Conservation (phyloP, 2,113 vertebrate species). For the Menura novaehollandiae region DNA sequence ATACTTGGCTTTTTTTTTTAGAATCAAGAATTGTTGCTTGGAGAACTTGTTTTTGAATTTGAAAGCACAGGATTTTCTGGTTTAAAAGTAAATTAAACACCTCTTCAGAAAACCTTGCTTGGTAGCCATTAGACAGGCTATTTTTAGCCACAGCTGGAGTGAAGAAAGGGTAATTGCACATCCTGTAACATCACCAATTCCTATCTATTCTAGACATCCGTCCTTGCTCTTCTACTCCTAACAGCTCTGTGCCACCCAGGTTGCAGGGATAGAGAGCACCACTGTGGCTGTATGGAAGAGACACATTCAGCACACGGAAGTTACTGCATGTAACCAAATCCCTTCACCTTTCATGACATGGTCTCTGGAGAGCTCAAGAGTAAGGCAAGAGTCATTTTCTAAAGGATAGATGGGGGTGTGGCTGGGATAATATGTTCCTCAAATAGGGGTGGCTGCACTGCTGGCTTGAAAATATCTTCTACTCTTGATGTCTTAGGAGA, state of each 20-base stretch:
- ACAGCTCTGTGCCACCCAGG: rapidly evolving
- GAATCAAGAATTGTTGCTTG: background rate
- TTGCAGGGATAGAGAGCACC: background rate
- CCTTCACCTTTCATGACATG: background rate
- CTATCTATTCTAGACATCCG: background rate
- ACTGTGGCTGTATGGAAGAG: background rate
- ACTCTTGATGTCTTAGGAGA: background rate
- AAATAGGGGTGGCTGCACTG: background rate
- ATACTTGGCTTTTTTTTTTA: background rate
- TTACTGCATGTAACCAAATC: background rate
- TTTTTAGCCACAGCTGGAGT: background rate
- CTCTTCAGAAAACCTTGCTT: background rate
- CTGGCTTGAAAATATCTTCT: background rate
- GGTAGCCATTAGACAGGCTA: background rate
- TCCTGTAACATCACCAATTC: background rate
- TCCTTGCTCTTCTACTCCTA: background rate
- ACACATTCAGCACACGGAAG: rapidly evolving
- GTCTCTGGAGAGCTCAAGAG: background rate
- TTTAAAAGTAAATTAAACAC: background rate
- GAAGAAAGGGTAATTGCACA: background rate
- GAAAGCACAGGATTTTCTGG: background rate
- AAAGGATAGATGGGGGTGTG: background rate
- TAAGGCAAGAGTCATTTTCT: background rate
- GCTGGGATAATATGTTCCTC: background rate
- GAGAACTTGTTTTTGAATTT: background rate